Base-by-base conservation (phyloP, 2,888 invertebrate genomes). In the Chrysomela aeneicollis region DNA sequence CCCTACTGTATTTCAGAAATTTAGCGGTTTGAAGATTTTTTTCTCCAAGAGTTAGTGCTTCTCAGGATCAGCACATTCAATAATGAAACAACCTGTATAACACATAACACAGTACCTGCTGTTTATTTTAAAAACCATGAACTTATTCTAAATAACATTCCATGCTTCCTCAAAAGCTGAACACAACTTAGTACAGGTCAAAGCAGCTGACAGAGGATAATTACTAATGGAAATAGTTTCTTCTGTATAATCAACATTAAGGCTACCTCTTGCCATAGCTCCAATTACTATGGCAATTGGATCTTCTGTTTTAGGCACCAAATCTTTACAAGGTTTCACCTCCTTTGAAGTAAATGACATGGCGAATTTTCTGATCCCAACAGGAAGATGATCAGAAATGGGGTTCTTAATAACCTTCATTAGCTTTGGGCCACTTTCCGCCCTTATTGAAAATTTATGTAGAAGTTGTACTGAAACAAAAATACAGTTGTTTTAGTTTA, bases 401-500 rank as follows among this genome's bases (percentile, higher is more conserved):
- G 99, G 99, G 84, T 99, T 99, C 82, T 97, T 97, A 54, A 99
- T 97, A 2, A 97, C 95, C 86, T 97, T 96, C 71, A 99, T 84
- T 51, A 99, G 82, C 80, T 96, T 95, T 0, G 94, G 90, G 0
- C 93, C 92, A 79, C 96, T 94, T 59, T 93, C 90, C 35, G 98
- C 96, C 78, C 96, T 87, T 46, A 99, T 94, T 59, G 92, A 90
- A 81, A 95, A 93, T 82, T 97, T 98, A 81, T 98, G 97, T 57
- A 99, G 87, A 35, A 99, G 85, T 87, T 99, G 98, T 57, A 99
- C 98, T 96, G 84, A 70, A 88, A 86, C 74, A 73, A 67, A 59
- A 61, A 61, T n/a, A 37, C 26, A 54, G 51, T 55, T 30, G 18
- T 19, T 19, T n/a, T n/a, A n/a, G n/a, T n/a, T n/a, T n/a, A n/a